A percentile compares a stretch with the other conserved stretches of the same genome.
Conservation (phyloP, 2,888 invertebrate genomes). For the Alcis repandata region DNA sequence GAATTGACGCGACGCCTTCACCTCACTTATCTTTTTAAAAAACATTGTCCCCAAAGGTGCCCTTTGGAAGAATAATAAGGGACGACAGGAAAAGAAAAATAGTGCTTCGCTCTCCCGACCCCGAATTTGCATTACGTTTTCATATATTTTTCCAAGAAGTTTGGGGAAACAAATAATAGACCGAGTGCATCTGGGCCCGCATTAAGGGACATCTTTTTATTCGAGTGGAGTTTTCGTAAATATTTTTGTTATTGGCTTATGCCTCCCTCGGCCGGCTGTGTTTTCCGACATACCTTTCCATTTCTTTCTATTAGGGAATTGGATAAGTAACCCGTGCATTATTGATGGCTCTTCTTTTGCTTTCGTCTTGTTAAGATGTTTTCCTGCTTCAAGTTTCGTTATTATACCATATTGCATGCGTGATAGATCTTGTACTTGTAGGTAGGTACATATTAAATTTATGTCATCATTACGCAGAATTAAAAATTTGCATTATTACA, state of each 20-base stretch:
- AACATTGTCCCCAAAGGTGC: slow-evolving; percentile 77
- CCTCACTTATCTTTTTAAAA: slow-evolving; percentile 73
- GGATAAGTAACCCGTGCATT: slow-evolving; percentile 69
- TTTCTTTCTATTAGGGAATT: slow-evolving; percentile 66
- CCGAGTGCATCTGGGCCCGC: slow-evolving; percentile 78
- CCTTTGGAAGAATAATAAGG: slow-evolving; percentile 64
- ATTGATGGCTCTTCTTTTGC: slow-evolving; percentile 60
- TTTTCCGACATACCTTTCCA: slow-evolving; percentile 64
- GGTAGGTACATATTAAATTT: no score
- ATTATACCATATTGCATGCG: neutral
- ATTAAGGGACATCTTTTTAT: slow-evolving; percentile 86
- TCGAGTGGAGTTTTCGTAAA: slow-evolving; percentile 80
- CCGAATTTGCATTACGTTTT: slow-evolving; percentile 78
- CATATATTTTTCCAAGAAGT: slow-evolving; percentile 72
- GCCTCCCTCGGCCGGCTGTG: slow-evolving; percentile 58
- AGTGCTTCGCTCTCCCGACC: slow-evolving; percentile 61
- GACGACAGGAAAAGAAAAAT: slow-evolving; percentile 59
- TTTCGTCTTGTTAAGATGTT: slow-evolving; percentile 50
- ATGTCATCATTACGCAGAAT: neutral
- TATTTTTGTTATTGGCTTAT: slow-evolving; percentile 83
- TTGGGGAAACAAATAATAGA: slow-evolving; percentile 82
- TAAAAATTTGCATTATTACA: no score
- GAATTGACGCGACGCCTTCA: slow-evolving; percentile 55
- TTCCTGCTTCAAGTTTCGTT: slow-evolving; percentile 29
- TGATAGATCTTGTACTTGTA: neutral